phyloP scores from a whole-genome alignment of 1,140 invertebrate species.

The Harlomillsia oculata region DNA sequence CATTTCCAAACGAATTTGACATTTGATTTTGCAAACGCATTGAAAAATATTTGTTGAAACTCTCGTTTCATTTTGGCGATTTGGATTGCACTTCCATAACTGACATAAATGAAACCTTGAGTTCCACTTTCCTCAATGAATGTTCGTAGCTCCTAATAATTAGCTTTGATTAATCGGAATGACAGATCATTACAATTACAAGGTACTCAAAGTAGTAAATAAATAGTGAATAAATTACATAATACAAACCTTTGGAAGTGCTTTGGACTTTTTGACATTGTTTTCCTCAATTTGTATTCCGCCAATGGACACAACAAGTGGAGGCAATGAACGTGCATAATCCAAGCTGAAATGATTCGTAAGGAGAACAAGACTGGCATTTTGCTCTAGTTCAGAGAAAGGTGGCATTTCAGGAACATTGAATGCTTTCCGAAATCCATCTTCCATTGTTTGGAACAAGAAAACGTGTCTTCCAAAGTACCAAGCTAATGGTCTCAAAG shows the following conservation, averaged over 20 bases:
- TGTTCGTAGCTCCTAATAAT: constrained; percentile 7
- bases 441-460: constrained; percentile 6
- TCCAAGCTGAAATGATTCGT: constrained; percentile 48
- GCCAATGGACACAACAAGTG: constrained; percentile 53
- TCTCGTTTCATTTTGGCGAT: constrained; percentile 2
- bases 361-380: constrained; percentile 43
- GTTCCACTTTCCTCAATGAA: constrained; percentile 14
- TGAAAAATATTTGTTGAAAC: constrained; percentile 15
- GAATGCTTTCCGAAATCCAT: constrained; percentile 1
- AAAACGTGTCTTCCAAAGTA: background rate
- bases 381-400: constrained; percentile 35
- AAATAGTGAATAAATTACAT: background rate
- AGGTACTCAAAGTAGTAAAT: background rate
- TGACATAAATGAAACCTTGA: constrained; percentile 19
- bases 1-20: constrained; percentile 33
- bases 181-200: background rate
- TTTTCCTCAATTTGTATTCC: constrained; percentile 43
- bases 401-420: constrained; percentile 20
- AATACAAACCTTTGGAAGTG: constrained; percentile 9
- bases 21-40: constrained; percentile 7
- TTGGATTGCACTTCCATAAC: constrained; percentile 16
- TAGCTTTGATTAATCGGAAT: no score
- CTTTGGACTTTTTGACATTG: background rate
- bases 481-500: background rate
- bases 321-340: constrained; percentile 43